These are phyloP conservation scores for Plecotus auritus DNA, from an alignment of 2,113 vertebrate genomes.

Conservation along the genomic window DNA sequence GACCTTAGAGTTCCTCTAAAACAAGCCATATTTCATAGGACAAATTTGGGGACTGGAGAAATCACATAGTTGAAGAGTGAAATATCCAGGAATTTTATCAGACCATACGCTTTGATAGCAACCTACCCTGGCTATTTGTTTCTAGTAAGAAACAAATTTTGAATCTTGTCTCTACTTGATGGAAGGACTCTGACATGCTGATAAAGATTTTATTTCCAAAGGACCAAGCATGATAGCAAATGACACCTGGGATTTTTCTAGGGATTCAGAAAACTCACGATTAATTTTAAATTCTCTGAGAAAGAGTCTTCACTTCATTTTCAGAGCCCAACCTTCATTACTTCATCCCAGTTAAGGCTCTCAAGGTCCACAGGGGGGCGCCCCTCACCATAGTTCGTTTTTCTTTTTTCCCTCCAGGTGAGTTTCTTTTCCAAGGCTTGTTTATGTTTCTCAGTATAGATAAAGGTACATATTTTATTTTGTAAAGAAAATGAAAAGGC, in stretches of 20 bases:
- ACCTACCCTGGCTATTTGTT: background rate
- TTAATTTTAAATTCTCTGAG: background rate
- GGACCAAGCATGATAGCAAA: background rate
- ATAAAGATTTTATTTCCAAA: background rate
- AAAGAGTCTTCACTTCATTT: background rate
- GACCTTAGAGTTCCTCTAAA: background rate
- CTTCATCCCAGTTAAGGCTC: background rate
- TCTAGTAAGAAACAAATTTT: background rate
- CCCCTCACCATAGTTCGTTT: fast-evolving
- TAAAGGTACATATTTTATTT: background rate
- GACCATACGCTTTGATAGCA: background rate
- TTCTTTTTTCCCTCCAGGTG: background rate
- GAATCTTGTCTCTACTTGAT: no score
- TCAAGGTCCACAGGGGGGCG: background rate
- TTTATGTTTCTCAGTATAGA: background rate
- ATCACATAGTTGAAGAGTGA: background rate
- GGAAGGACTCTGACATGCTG: background rate
- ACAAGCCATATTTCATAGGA: background rate
- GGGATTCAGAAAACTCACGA: background rate
- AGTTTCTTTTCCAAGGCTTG: background rate
- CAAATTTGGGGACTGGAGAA: background rate
- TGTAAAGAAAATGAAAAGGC: background rate
- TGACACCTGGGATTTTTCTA: background rate
- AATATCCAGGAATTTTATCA: no score
- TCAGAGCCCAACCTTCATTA: fast-evolving